Evolutionary conservation across 1,140 invertebrate species (phyloP), one percentile per base, ranked within the genome.

Genomic region (Macrotrachela quadricornifera): DNA sequence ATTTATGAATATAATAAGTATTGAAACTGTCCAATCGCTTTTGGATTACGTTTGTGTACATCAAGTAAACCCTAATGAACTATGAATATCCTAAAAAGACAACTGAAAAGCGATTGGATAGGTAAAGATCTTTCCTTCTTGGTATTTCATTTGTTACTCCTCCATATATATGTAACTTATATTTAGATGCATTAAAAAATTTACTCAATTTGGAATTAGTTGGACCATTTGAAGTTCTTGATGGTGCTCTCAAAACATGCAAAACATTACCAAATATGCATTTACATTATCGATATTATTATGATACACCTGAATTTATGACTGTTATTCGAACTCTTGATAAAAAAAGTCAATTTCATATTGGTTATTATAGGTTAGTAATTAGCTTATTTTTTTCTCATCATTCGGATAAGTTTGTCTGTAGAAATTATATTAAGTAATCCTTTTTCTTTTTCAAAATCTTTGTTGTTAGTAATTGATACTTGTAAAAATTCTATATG

Each of bases 221-320:
- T 88, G 36, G 64, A 90, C 18, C 71, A 75, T 47, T 77, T 77
- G 10, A 77, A 77, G 60, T 73, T 82, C 55, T 75, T 73, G 57
- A 63, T 55, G 13, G 50, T 62, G 1, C 66, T 21, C 62, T 71
- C 43, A 69, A 76, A 61, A 30, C 21, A 30, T 30, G 21, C 62
- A 75, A 49, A 65, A 72, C 38, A 62, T 78, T 59, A 77, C 79
- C 64, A 65, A 68, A 63, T 54, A 87, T 57, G 66, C 56, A 64
- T 1, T 49, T 77, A 39, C 84, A 91, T 64, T 90, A 83, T 80
- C 75, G 87, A 61, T 90, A 82, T 71, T 91, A 78, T 67, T 87
- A 83, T 71, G 87, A 94, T 75, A 83, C 83, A 43, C 86, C 87
- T 39, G 86, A 92, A 71, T 85, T 91, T 69, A 73, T 65, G 54